Conservation (phyloP, 2,888 invertebrate species). For the Idaea dimidiata region DNA sequence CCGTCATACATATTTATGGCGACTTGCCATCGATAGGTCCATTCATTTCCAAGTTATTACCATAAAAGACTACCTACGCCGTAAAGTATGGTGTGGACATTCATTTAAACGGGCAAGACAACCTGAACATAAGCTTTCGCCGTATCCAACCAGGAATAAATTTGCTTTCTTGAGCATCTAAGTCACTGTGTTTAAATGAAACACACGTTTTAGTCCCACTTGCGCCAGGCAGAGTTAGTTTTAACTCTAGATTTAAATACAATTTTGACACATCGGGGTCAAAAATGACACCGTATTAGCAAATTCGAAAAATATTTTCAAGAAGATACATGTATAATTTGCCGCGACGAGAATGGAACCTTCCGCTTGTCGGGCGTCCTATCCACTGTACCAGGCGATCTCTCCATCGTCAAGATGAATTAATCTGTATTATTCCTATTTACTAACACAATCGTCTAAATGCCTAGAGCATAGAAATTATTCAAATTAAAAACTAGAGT, state of each 20-base stretch:
- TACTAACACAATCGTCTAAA: conserved; percentile 29
- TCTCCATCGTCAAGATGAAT: too few species aligned
- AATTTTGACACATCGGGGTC: too few species aligned
- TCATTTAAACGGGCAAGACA: conserved; percentile 14
- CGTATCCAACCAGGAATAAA: conserved; percentile 8
- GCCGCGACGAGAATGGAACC: too few species aligned
- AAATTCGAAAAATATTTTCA: too few species aligned
- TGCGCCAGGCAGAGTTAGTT: too few species aligned
- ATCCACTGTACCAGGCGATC: too few species aligned
- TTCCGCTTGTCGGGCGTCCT: too few species aligned
- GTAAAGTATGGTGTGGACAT: conserved; percentile 15
- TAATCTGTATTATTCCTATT: background rate
- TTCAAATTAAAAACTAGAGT: too few species aligned
- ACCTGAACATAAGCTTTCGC: conserved; percentile 14
- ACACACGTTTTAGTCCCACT: conserved; percentile 21
- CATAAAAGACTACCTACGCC: conserved; percentile 10
- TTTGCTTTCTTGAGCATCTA: conserved; percentile 8
- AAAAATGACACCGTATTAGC: too few species aligned
- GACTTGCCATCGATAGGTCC: conserved; percentile 1
- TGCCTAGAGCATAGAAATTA: too few species aligned
- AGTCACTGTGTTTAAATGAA: conserved; percentile 12
- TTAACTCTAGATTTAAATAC: too few species aligned
- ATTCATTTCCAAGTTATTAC: conserved; percentile 15
- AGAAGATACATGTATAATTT: too few species aligned
- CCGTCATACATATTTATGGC: conserved; percentile 8